Conservation (phyloP, 2,797 vertebrate species). For the Miopithecus talapoin region DNA sequence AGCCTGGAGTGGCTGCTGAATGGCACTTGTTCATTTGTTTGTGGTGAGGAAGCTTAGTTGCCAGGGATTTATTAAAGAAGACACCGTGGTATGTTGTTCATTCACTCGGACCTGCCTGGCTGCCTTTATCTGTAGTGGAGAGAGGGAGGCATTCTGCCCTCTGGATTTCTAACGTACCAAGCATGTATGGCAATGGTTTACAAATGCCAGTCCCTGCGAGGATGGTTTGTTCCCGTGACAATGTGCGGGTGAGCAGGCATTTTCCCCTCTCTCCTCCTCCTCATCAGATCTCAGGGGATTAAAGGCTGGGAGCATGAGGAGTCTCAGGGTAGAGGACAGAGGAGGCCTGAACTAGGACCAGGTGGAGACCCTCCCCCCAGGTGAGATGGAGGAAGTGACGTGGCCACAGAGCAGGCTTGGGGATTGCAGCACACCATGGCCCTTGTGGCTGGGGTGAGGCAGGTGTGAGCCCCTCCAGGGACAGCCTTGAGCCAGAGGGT, state of each 20-base stretch:
- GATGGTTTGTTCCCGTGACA: not conserved
- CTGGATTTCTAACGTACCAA: not conserved
- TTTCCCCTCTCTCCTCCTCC: not conserved
- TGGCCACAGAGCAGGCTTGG: not conserved
- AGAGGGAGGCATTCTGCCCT: not conserved
- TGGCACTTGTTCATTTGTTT: not conserved
- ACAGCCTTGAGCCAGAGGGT: not conserved
- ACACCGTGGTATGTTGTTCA: rapidly evolving
- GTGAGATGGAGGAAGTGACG: not conserved
- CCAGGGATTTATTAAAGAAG: not conserved
- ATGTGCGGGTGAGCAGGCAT: not conserved
- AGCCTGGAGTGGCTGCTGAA: not conserved
- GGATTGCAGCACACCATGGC: too few species aligned
- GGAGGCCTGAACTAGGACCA: not conserved
- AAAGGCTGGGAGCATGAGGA: rapidly evolving
- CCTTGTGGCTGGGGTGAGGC: not conserved
- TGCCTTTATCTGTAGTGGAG: not conserved
- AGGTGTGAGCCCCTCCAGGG: not conserved
- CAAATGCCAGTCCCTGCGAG: rapidly evolving
- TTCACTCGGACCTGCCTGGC: not conserved
- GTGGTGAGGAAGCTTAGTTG: not conserved
- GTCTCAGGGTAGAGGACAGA: not conserved
- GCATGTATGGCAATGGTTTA: not conserved
- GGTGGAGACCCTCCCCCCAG: not conserved
- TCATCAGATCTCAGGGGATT: not conserved